phyloP scores from a whole-genome alignment of 2,888 invertebrate genomes.

The Nomada fucata region DNA sequence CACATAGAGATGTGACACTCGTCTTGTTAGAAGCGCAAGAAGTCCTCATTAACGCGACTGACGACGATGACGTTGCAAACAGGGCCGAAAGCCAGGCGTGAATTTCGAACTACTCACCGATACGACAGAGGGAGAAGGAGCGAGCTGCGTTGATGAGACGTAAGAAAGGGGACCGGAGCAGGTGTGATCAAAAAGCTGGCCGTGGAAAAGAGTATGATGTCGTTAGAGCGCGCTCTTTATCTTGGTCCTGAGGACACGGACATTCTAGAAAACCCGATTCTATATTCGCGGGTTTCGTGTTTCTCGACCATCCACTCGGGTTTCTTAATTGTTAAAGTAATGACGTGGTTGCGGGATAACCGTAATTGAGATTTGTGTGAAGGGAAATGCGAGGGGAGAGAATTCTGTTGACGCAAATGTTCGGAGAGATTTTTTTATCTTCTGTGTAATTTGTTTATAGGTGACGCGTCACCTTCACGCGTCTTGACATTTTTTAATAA shows the following conservation, averaged over 20 bases:
- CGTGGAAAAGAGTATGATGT: slow-evolving; percentile 35
- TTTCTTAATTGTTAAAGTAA: slow-evolving; percentile 47
- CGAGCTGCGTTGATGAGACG: slow-evolving; percentile 21
- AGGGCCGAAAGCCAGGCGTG: slow-evolving; percentile 34
- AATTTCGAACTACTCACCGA: slow-evolving; percentile 36
- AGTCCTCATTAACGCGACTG: slow-evolving; percentile 76
- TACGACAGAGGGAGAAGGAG: neutral
- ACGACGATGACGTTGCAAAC: slow-evolving; percentile 73
- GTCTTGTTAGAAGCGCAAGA: slow-evolving; percentile 76
- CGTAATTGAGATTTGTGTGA: slow-evolving; percentile 2
- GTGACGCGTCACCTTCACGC: too few relatives aligned
- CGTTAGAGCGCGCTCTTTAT: slow-evolving; percentile 51
- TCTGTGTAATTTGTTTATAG: too few relatives aligned
- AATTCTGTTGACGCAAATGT: too few relatives aligned
- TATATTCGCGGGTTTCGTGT: slow-evolving; percentile 1
- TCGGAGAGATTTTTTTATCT: too few relatives aligned
- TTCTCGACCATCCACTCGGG: neutral
- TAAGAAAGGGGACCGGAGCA: slow-evolving; percentile 45
- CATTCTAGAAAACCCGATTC: slow-evolving; percentile 12
- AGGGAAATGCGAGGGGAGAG: neutral
- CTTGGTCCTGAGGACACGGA: neutral
- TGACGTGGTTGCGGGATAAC: slow-evolving; percentile 1
- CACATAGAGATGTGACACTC: slow-evolving; percentile 69
- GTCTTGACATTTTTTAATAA: too few relatives aligned
- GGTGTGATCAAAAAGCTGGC: slow-evolving; percentile 33